Evolutionary conservation across 2,113 vertebrate species (phyloP), one percentile per base, ranked within the genome.

Genomic region (Gorsachius goisagi): DNA sequence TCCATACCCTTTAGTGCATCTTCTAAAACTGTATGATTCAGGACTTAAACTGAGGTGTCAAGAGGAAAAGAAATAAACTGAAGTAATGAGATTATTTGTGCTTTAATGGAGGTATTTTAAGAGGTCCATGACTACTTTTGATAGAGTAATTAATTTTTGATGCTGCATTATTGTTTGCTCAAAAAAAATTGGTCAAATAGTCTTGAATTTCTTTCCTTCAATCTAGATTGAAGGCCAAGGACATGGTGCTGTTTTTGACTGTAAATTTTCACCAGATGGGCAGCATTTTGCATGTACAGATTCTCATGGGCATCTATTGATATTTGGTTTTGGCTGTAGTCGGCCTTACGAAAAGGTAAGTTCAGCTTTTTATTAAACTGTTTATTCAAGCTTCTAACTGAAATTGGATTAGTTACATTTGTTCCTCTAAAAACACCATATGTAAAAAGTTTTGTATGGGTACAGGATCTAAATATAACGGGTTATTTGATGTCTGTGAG

Each of bases 231-330:
- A 99, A 97, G 99, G 99, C 47, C 99, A 99, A 97, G 99, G 99
- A 88, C 99, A 99, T 0, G 99, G 99, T 82, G 99, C 99, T 41
- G 99, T 99, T 60, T 99, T 99, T 95, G 99, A 99, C 96, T 99
- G 99, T 96, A 99, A 99, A 94, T 99, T 99, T 96, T 99, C 99
- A 45, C 98, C 99, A 23, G 99, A 99, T 72, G 99, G 99, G 63
- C 99, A 99, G 56, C 99, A 99, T 88, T 99, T 99, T 64, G 99
- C 99, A 60, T 99, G 99, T 95, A 99, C 99, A 52, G 99, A 99
- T 97, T 99, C 99, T 63, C 99, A 99, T 28, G 99, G 99, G 44
- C 99, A 99, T 95, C 98, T 99, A 77, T 92, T 99, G 89, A 98
- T 99, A 96, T 99, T 99, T 98, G 99, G 99, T 26, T 99, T 99